phyloP scores from a whole-genome alignment of 64 coral and sea anemone genomes.

The Montipora foliosa region DNA sequence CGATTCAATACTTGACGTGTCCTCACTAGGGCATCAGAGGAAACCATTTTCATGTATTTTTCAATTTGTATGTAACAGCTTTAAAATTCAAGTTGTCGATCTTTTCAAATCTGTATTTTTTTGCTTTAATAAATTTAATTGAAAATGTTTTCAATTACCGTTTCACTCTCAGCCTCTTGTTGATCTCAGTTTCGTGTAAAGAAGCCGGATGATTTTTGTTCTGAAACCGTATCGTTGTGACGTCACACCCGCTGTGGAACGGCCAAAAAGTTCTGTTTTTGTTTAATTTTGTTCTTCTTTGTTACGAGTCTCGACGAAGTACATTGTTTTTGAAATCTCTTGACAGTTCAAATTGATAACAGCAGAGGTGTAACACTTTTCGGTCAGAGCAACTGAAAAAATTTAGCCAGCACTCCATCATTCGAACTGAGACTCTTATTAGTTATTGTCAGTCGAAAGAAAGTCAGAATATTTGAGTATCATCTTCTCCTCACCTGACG shows the following conservation, averaged over 20 bases:
- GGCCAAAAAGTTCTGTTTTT: neutral
- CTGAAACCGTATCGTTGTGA: neutral
- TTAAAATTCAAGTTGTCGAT: neutral
- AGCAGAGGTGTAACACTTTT: slow-evolving; percentile 23
- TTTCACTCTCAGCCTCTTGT: slow-evolving; percentile 1
- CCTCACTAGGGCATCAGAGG: too few species aligned
- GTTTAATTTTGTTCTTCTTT: neutral
- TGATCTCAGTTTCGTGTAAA: neutral
- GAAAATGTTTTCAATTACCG: slow-evolving; percentile 26
- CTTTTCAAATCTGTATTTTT: neutral
- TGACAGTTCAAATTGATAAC: slow-evolving; percentile 25
- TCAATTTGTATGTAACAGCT: neutral
- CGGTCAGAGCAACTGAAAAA: too few species aligned
- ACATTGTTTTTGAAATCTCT: neutral
- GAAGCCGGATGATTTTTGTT: neutral
- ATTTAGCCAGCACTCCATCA: neutral
- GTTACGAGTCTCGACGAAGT: neutral
- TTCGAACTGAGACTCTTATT: neutral
- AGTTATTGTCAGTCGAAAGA: too few species aligned
- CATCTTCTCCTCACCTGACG: too few species aligned
- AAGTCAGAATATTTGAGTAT: too few species aligned
- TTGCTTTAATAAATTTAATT: slow-evolving; percentile 12
- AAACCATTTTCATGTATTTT: neutral
- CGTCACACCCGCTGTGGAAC: slow-evolving; percentile 18
- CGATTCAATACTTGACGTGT: neutral